phyloP scores from a whole-genome alignment of 2,797 vertebrate genomes.

The Halcyon chelicuti region DNA sequence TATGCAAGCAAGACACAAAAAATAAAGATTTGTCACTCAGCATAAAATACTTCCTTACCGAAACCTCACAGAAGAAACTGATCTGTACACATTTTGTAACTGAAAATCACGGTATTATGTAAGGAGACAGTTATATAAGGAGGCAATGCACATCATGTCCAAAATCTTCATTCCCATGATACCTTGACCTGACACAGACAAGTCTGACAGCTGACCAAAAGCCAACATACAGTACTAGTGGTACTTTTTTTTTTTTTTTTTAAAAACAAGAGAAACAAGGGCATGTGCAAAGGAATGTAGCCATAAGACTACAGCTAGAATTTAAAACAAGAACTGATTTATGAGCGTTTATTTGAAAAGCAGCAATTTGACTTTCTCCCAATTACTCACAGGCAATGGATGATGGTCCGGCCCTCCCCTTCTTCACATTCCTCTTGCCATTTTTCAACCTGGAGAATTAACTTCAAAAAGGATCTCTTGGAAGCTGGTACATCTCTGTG shows the following conservation, averaged over 20 bases:
- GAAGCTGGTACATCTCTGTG: slow-evolving; percentile 96
- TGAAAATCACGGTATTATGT: neutral
- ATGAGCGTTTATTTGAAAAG: neutral
- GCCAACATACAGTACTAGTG: neutral
- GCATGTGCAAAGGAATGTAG: neutral
- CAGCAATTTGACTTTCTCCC: neutral
- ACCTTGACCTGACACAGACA: neutral
- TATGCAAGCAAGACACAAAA: neutral
- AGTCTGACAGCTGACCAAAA: neutral
- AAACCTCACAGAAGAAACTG: neutral
- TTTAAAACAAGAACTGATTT: neutral
- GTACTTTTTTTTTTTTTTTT: no score
- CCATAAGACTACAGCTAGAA: neutral
- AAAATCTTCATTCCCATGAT: neutral
- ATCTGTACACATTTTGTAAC: neutral
- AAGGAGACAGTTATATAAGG: neutral
- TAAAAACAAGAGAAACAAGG: neutral
- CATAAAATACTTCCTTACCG: neutral
- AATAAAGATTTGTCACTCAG: neutral
- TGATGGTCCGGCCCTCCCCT: slow-evolving; percentile 94
- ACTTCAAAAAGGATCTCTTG: slow-evolving; percentile 96
- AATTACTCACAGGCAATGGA: slow-evolving; percentile 94
- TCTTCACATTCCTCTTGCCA: slow-evolving; percentile 99
- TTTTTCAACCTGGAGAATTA: slow-evolving; percentile 98
- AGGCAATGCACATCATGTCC: neutral